Evolutionary conservation across 1,140 invertebrate species (phyloP), one percentile per base, ranked within the genome.

Genomic region (Pseudomyrmex dendroicus): DNA sequence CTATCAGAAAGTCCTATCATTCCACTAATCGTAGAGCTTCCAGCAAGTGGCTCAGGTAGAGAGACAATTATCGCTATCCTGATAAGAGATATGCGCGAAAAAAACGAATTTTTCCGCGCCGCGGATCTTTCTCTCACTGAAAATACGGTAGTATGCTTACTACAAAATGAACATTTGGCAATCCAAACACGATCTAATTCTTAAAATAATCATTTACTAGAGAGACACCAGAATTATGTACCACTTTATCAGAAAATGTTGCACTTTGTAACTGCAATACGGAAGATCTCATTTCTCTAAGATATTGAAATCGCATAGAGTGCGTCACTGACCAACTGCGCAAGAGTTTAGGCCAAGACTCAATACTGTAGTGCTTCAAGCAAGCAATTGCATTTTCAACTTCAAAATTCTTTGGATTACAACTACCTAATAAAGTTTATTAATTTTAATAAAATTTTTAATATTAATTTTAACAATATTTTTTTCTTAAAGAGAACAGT

Each of bases 291-390:
- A 46, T 67, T 67, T 67, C 10, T 50, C 17, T 50, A 10, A 67
- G 44, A 50, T 68, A 68, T 10, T 68, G 4, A 54, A 67, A 67
- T 1, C 17, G 9, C 3, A 67, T 48, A 67, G 64, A 3, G 50
- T 67, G 63, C 48, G 64, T 67, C 17, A 67, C 44, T 50, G 64
- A 50, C 46, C 64, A 67, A 67, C 4, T 48, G 10, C 44, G 46
- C 17, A 67, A 50, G 2, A 67, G 2, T 67, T 67, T 22, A 50
- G 64, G 64, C 64, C 64, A 67, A 22, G 64, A 67, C 10, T 50
- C 63, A 20, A 12, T 50, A 50, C 10, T 67, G n/a, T 66, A 35
- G 25, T 67, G 8, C 12, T 67, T 67, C 7, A 67, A 67, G 12
- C 17, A 7, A 67, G 64, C 4, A 8, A 67, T 67, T 67, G 44